phyloP scores from a whole-genome alignment of 2,888 invertebrate genomes.

The Phyllotreta striolata region DNA sequence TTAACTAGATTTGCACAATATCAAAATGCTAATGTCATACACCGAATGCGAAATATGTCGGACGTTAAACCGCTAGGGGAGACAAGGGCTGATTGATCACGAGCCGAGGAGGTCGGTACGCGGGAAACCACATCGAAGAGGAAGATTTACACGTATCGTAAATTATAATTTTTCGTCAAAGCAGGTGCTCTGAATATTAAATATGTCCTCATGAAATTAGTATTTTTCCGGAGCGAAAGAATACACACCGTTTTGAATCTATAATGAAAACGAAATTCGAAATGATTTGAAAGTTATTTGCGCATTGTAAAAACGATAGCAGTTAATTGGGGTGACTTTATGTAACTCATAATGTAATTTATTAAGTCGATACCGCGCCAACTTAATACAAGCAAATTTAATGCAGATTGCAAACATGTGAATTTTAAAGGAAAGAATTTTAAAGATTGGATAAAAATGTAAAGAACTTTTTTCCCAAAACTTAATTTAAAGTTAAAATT shows the following conservation, averaged over 20 bases:
- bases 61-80: slow-evolving; percentile 25
- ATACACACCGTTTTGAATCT: not conserved
- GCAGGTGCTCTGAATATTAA: slow-evolving; percentile 13
- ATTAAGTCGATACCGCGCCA: too few relatives aligned
- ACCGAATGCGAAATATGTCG: slow-evolving; percentile 37
- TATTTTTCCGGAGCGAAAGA: not conserved
- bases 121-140: slow-evolving; percentile 10
- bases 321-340: too few relatives aligned
- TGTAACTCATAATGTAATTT: too few relatives aligned
- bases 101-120: slow-evolving; percentile 11
- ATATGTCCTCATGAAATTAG: slow-evolving; percentile 1
- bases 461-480: too few relatives aligned
- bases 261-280: too few relatives aligned
- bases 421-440: too few relatives aligned
- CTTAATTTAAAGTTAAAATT: too few relatives aligned
- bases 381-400: too few relatives aligned
- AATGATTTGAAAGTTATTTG: too few relatives aligned
- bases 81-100: slow-evolving; percentile 26
- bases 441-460: too few relatives aligned
- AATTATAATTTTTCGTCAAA: slow-evolving; percentile 16
- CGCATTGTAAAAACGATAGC: too few relatives aligned
- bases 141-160: slow-evolving; percentile 18
- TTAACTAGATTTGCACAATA: slow-evolving; percentile 40
- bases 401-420: too few relatives aligned
- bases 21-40: slow-evolving; percentile 41